A percentile compares a stretch with the other conserved stretches of the same genome.
These are phyloP conservation scores for Morpho deidamia DNA, from an alignment of 2,888 invertebrate species.

Conservation along the genomic window DNA sequence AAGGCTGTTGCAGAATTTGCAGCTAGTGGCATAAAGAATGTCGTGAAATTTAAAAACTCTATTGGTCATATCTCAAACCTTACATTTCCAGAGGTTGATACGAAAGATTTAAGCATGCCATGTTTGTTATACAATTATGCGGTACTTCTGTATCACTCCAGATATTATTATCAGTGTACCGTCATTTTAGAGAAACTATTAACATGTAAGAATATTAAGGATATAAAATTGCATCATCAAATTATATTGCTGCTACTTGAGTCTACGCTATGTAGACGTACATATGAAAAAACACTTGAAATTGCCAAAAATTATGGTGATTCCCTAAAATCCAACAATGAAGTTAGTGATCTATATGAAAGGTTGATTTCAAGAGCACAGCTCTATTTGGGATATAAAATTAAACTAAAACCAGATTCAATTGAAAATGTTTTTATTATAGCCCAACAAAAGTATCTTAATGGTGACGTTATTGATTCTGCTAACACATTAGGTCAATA, in stretches of 20 bases:
- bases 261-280: constrained; percentile 61
- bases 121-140: constrained; percentile 87
- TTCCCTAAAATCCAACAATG: constrained; percentile 47
- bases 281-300: constrained; percentile 62
- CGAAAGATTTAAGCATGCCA: constrained; percentile 52
- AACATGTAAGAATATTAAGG: constrained; percentile 53
- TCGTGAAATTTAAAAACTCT: constrained; percentile 84
- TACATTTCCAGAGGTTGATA: constrained; percentile 58
- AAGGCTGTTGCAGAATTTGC: constrained; percentile 91
- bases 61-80: constrained; percentile 80
- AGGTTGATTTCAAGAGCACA: constrained; percentile 61
- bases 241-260: constrained; percentile 60
- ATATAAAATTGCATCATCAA: constrained; percentile 53
- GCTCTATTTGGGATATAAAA: constrained; percentile 47
- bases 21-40: constrained; percentile 84
- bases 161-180: constrained; percentile 84
- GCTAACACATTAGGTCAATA: constrained; percentile 58
- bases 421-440: constrained; percentile 68
- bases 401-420: constrained; percentile 49
- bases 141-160: constrained; percentile 85
- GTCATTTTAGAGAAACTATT: constrained; percentile 60
- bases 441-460: constrained; percentile 65
- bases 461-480: constrained; percentile 63
- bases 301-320: constrained; percentile 58
- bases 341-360: constrained; percentile 54